phyloP scores from a whole-genome alignment of 1,140 invertebrate species.

The Phymastichus coffea region DNA sequence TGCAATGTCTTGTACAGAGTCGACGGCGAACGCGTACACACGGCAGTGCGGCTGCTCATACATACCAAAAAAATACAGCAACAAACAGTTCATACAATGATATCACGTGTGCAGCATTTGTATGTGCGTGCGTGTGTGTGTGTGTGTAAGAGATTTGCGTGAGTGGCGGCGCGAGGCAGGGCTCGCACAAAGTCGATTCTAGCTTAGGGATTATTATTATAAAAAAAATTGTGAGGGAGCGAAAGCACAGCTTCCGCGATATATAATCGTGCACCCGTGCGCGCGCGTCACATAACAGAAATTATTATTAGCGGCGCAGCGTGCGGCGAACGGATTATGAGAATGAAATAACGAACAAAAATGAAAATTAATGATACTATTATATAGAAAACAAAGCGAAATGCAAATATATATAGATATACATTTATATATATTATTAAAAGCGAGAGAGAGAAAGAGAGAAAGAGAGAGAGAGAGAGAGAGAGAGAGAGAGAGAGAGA shows the following conservation, averaged over 20 bases:
- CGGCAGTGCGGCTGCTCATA: no score
- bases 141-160: not conserved
- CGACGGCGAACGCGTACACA: no score
- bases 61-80: no score
- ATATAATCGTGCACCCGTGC: no score
- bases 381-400: conserved; percentile 2
- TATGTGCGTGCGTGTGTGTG: no score
- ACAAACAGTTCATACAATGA: no score
- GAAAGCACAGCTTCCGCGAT: no score
- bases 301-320: not conserved
- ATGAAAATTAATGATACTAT: not conserved
- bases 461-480: not conserved
- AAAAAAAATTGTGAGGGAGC: not conserved
- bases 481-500: not conserved
- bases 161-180: conserved; percentile 16
- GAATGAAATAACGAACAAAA: not conserved
- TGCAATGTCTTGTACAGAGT: no score
- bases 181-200: conserved; percentile 23
- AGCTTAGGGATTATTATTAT: conserved; percentile 1
- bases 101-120: no score
- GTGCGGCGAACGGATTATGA: not conserved
- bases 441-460: not conserved
- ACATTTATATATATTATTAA: not conserved
- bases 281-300: no score
- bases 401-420: not conserved